A percentile compares a stretch with the other conserved stretches of the same genome.
These are phyloP conservation scores for Abrostola triplasia DNA, from an alignment of 2,888 invertebrate species.

Conservation along the genomic window DNA sequence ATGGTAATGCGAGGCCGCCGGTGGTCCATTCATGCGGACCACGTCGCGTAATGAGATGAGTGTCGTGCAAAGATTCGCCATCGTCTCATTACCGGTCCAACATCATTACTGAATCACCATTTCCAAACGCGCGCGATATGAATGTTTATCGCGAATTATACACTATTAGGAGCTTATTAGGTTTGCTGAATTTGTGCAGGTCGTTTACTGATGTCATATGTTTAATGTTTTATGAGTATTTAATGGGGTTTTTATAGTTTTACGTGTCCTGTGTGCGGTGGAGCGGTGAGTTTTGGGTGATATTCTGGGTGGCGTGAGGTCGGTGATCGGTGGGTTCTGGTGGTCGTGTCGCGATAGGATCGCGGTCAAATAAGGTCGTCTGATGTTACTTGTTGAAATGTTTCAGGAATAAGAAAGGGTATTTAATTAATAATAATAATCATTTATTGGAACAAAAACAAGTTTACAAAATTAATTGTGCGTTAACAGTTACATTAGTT, in stretches of 20 bases:
- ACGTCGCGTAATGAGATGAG: conserved; percentile 56
- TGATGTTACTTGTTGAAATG: not conserved
- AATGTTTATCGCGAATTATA: conserved; percentile 36
- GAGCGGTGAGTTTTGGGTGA: conserved; percentile 3
- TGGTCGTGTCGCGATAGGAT: too few species aligned
- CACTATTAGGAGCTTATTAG: conserved; percentile 40
- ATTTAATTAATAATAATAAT: too few species aligned
- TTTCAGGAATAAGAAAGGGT: too few species aligned
- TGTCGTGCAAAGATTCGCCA: conserved; percentile 51
- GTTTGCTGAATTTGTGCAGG: conserved; percentile 27
- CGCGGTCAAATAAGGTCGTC: not conserved
- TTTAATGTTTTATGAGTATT: conserved; percentile 43
- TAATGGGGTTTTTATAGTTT: conserved; percentile 50
- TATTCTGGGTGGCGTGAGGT: conserved; percentile 47
- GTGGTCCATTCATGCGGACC: conserved; percentile 59
- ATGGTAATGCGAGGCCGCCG: conserved; percentile 50
- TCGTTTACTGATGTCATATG: conserved; percentile 7
- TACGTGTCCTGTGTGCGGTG: conserved; percentile 19
- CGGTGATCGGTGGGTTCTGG: not conserved
- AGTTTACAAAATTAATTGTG: too few species aligned
- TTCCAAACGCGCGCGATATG: conserved; percentile 32
- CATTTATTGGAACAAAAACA: too few species aligned
- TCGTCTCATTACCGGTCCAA: conserved; percentile 49
- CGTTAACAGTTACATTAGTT: too few species aligned
- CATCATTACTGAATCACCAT: conserved; percentile 49